These are phyloP conservation scores for Lytechinus variegatus DNA, from an alignment of 35 echinoderm and acorn worm species.

Conservation along the genomic window DNA sequence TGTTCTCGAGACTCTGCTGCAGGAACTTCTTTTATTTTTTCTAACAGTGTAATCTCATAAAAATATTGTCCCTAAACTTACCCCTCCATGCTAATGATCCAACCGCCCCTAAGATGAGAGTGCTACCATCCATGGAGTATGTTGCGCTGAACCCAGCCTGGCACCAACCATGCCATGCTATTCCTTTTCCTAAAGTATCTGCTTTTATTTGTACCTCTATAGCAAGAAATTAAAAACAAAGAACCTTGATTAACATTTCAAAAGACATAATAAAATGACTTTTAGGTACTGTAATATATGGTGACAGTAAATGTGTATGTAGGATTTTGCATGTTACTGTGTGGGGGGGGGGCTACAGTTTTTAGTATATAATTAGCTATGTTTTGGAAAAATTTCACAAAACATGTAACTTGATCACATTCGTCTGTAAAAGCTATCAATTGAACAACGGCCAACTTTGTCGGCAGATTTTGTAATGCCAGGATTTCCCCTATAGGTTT, in stretches of 20 bases:
- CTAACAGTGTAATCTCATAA: not conserved
- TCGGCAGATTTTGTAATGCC: not conserved
- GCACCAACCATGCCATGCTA: conserved; percentile 98
- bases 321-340: too few relatives aligned
- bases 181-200: conserved; percentile 69
- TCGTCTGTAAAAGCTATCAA: too few relatives aligned
- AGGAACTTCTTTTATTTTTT: too few relatives aligned
- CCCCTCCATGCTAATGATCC: conserved; percentile 96
- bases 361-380: too few relatives aligned
- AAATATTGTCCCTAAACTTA: conserved; percentile 34
- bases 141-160: conserved; percentile 96
- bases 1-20: too few relatives aligned
- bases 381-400: too few relatives aligned
- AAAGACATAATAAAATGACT: not conserved
- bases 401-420: too few relatives aligned
- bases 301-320: too few relatives aligned
- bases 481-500: not conserved
- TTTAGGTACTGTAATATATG: too few relatives aligned
- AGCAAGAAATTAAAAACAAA: not conserved
- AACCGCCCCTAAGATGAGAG: conserved; percentile 89
- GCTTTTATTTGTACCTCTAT: conserved; percentile 92
- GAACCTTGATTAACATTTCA: not conserved
- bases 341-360: too few relatives aligned
- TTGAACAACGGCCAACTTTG: too few relatives aligned
- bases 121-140: conserved; percentile 68